Percentiles rank a stretch among this genome's conserved stretches.
phyloP scores from a whole-genome alignment of 2,113 vertebrate genomes.

The Taxidea taxus region DNA sequence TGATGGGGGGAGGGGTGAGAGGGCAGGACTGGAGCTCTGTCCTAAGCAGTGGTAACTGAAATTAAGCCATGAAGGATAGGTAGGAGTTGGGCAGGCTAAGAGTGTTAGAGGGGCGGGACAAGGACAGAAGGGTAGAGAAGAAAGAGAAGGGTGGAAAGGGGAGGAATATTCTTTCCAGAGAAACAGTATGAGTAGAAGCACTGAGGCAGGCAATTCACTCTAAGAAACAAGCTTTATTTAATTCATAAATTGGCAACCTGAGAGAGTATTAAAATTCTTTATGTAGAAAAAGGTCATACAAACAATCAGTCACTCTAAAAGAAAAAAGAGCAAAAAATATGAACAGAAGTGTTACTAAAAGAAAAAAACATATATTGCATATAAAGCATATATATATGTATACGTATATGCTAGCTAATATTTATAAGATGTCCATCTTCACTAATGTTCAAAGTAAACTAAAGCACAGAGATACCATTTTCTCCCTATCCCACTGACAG shows the following conservation, averaged over 20 bases:
- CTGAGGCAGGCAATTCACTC: not conserved
- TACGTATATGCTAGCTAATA: not conserved
- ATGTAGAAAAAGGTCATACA: not conserved
- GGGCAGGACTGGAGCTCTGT: not conserved
- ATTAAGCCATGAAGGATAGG: not conserved
- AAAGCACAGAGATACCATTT: not conserved
- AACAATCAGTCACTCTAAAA: not conserved
- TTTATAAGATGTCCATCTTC: not conserved
- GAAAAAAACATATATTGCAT: not conserved
- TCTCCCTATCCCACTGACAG: not conserved
- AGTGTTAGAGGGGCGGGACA: too few species aligned
- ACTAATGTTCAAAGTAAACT: not conserved
- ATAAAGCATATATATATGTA: not conserved
- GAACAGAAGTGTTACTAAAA: not conserved
- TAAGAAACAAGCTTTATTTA: not conserved
- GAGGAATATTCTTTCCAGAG: not conserved
- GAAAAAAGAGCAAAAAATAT: not conserved
- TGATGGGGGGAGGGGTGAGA: not conserved
- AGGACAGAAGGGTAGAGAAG: not conserved
- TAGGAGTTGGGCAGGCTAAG: not conserved
- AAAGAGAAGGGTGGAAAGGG: not conserved
- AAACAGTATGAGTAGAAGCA: not conserved
- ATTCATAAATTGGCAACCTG: not conserved
- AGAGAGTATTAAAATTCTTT: not conserved
- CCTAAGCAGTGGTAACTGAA: not conserved